These are phyloP conservation scores for Ameiurus melas DNA, from an alignment of 2,113 vertebrate species.

Conservation along the genomic window DNA sequence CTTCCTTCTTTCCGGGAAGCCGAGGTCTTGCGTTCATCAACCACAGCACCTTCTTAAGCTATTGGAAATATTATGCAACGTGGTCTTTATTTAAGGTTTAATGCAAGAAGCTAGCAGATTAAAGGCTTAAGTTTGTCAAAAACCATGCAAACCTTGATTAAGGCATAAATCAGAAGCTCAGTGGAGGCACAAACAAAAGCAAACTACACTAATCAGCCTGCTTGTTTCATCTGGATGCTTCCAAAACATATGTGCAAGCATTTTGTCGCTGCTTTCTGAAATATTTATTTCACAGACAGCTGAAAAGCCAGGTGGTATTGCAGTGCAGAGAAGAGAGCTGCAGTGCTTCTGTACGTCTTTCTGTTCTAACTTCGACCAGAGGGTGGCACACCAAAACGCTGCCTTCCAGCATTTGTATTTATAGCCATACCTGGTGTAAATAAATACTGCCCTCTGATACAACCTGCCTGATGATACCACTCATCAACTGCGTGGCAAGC, in stretches of 20 bases:
- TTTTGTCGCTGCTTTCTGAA: constrained; percentile 17
- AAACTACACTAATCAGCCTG: not conserved
- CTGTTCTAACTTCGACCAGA: constrained; percentile 19
- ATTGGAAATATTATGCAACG: not conserved
- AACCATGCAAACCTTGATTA: not conserved
- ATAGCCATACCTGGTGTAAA: not conserved
- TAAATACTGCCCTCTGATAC: not conserved
- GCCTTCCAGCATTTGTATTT: not conserved
- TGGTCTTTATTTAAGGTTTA: not conserved
- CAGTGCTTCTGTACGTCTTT: not conserved
- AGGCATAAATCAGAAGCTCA: not conserved
- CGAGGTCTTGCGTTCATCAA: not conserved
- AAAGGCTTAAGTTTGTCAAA: not conserved
- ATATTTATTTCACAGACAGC: constrained; percentile 29
- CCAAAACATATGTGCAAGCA: not conserved
- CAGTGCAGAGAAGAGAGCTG: not conserved
- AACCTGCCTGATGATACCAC: not conserved
- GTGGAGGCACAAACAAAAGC: not conserved
- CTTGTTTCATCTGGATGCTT: constrained; percentile 14
- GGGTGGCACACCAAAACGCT: constrained; percentile 18
- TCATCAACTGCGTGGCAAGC: not conserved
- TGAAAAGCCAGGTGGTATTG: not conserved
- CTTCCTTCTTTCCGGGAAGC: constrained; percentile 6
- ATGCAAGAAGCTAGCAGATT: not conserved
- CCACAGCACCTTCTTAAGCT: not conserved